Percentiles rank a stretch among this genome's conserved stretches.
These are phyloP conservation scores for Coreius guichenoti DNA, from an alignment of 2,797 vertebrate species.

Conservation along the genomic window DNA sequence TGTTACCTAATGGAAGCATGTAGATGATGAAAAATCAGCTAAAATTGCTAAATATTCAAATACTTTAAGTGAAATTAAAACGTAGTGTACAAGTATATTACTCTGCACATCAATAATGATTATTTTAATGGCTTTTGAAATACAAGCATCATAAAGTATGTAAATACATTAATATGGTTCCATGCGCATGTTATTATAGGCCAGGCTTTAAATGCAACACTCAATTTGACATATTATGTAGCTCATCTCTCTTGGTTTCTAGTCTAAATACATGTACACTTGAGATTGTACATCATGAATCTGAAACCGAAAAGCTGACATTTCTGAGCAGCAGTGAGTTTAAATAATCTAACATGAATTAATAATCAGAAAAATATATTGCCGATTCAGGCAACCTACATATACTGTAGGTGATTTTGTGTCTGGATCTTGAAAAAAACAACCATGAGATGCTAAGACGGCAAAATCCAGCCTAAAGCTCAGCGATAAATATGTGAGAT, in stretches of 20 bases:
- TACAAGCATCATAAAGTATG: neutral
- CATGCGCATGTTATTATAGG: neutral
- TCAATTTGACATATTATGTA: neutral
- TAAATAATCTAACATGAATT: slow-evolving; percentile 3
- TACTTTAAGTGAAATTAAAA: neutral
- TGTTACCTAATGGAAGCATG: too few relatives aligned
- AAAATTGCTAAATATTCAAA: neutral
- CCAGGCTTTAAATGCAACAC: neutral
- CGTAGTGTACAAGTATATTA: neutral
- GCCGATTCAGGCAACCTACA: slow-evolving; percentile 4
- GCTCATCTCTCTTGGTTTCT: neutral
- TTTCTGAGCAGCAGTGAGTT: neutral
- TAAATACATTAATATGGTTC: slow-evolving; percentile 1
- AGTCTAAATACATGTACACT: neutral
- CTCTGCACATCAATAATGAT: neutral
- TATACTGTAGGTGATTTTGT: neutral
- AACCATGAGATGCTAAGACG: neutral
- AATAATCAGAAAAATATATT: neutral
- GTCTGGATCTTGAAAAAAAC: neutral
- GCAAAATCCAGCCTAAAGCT: slow-evolving; percentile 16
- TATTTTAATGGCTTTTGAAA: slow-evolving; percentile 7
- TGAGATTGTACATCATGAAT: neutral
- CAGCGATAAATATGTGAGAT: slow-evolving; percentile 25
- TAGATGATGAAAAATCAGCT: neutral
- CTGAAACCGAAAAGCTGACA: neutral